Base-by-base conservation (phyloP, 2,888 invertebrate species). In the Eupithecia tripunctaria region DNA sequence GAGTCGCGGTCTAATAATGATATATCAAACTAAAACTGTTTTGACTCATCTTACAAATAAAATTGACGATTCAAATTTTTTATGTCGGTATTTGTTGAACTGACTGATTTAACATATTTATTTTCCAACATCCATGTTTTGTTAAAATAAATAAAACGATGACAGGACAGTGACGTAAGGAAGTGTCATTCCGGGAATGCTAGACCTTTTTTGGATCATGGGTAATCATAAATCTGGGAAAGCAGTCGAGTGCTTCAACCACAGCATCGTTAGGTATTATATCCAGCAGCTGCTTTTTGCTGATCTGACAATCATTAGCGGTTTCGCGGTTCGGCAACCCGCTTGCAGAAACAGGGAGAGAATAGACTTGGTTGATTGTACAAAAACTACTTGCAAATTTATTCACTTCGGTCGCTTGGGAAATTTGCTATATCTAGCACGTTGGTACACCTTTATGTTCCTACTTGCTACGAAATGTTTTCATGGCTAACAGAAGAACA, bases 301-400 rank as follows among this genome's bases (percentile, higher is more conserved):
- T 56, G 70, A 83, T 79, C 84, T 80, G 81, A 79, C 82, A 78
- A 80, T 85, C 78, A 83, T 82, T 85, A 82, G 88, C 78, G 89
- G 88, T 89, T 88, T 85, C 80, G 84, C 84, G 87, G 86, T 87
- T 79, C 76, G 79, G 75, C 77, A 81, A 27, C 15, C 27, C 71
- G 69, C 70, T 67, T 59, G 67, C 76, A 78, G 82, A 81, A 87
- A 82, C 79, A 73, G 73, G 74, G 76, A 51, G 56, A 60, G 69
- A 66, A 68, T 47, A 65, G 47, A 65, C 68, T 71, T 62, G 38
- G 36, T 51, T n/a, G 47, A 67, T 73, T 71, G 60, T 51, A 51
- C 43, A 43, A 43, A 38, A 68, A 62, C 18, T n/a, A 29, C 18
- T 29, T 29, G 15, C 32, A 18, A 62, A 18, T 18, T 18, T 2